Evolutionary conservation across 2,797 vertebrate genomes (phyloP).

Genomic region (Gallinago nigripennis): DNA sequence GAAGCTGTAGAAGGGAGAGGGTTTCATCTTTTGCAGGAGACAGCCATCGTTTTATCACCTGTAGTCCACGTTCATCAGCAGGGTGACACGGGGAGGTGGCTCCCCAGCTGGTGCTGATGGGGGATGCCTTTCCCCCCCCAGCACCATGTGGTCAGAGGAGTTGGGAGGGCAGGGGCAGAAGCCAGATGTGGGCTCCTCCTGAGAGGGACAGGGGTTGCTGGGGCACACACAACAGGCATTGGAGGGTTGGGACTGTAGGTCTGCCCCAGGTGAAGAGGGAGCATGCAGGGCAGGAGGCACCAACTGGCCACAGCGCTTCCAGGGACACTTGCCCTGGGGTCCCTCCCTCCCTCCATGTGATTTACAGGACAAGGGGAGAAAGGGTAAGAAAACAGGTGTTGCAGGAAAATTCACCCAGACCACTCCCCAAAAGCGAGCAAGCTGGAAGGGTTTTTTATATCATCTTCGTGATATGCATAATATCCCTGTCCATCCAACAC

Average conservation of each 20-base stretch:
- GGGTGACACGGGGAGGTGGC: rapidly evolving
- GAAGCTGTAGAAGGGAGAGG: not conserved
- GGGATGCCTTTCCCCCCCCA: not conserved
- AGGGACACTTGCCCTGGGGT: rapidly evolving
- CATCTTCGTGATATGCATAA: no score
- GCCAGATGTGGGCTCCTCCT: not conserved
- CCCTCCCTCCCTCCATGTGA: not conserved
- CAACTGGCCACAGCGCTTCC: rapidly evolving
- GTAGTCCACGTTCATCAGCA: not conserved
- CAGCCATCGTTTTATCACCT: not conserved
- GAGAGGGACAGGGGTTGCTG: not conserved
- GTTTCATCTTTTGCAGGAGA: not conserved
- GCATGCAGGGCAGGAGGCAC: not conserved
- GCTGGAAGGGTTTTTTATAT: not conserved
- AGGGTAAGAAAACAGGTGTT: not conserved
- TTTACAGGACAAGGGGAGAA: not conserved
- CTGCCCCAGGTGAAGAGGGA: not conserved
- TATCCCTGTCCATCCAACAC: not conserved
- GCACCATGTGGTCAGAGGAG: rapidly evolving
- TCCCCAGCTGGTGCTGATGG: rapidly evolving
- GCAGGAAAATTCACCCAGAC: not conserved
- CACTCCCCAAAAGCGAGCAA: not conserved
- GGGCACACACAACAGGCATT: rapidly evolving
- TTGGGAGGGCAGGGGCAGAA: not conserved
- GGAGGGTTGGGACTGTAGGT: rapidly evolving